Percentiles rank a stretch among this genome's conserved stretches.
phyloP scores from a whole-genome alignment of 2,888 invertebrate genomes.

The Gryllus longicercus region DNA sequence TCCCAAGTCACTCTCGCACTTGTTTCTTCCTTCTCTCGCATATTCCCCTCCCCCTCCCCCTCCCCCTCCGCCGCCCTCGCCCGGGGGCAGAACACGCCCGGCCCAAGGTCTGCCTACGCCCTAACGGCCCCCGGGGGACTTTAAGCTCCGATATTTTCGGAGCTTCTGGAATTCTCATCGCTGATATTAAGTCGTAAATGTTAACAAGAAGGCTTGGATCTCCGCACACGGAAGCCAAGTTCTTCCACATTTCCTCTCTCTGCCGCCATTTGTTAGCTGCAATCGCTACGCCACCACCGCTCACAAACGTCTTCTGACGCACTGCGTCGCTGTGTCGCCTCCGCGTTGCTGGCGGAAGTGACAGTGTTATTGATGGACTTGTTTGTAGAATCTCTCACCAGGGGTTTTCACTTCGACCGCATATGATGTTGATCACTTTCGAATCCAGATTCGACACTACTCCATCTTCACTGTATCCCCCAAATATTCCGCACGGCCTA shows the following conservation, averaged over 20 bases:
- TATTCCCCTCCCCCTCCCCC: background rate
- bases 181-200: conserved; percentile 11
- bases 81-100: background rate
- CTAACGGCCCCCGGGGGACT: background rate
- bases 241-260: background rate
- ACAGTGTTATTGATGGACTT: too few relatives aligned
- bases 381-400: too few relatives aligned
- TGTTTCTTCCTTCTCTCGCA: background rate
- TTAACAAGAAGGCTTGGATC: conserved; percentile 1
- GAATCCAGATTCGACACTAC: too few relatives aligned
- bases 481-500: too few relatives aligned
- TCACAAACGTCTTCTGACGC: too few relatives aligned
- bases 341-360: too few relatives aligned
- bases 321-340: too few relatives aligned
- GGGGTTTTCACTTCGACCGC: too few relatives aligned
- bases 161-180: conserved; percentile 3
- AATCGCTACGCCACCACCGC: too few relatives aligned
- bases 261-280: background rate
- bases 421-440: too few relatives aligned
- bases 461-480: too few relatives aligned
- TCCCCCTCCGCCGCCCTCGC: background rate
- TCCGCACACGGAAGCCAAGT: background rate
- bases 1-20: too few relatives aligned
- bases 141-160: background rate
- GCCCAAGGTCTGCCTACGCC: background rate